Evolutionary conservation across 2,113 vertebrate genomes (phyloP).

Genomic region (Pontoporia blainvillei): DNA sequence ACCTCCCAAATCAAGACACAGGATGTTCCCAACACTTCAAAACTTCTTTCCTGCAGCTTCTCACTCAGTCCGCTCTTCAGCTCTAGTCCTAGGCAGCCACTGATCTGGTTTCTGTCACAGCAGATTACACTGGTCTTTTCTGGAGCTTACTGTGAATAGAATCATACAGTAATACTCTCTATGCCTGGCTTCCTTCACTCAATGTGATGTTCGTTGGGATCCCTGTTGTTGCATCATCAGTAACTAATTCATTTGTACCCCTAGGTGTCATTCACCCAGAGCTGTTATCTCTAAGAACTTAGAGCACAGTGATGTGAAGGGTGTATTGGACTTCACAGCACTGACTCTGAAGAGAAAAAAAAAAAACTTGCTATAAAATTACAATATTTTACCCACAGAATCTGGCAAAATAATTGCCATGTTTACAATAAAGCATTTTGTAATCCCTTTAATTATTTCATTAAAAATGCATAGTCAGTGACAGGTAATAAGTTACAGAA

Average conservation of each 20-base stretch:
- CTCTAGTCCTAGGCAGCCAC: neutral
- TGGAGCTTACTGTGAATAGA: neutral
- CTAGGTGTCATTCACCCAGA: neutral
- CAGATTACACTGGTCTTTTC: neutral
- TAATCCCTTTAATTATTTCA: neutral
- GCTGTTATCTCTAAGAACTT: neutral
- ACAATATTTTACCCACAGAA: conserved; percentile 1
- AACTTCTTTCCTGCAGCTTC: neutral
- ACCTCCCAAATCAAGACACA: neutral
- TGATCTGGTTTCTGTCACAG: neutral
- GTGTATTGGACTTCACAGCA: neutral
- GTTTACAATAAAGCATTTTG: neutral
- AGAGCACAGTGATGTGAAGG: neutral
- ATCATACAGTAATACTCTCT: neutral
- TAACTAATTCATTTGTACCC: neutral
- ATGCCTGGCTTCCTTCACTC: neutral
- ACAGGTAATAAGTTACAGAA: neutral
- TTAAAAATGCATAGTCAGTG: neutral
- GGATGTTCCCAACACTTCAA: neutral
- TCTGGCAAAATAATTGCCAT: neutral
- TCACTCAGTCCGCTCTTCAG: fast-evolving
- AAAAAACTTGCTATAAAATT: neutral
- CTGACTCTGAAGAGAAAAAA: neutral
- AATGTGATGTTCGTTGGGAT: neutral
- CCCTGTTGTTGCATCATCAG: neutral